These are phyloP conservation scores for Conus betulinus DNA, from an alignment of 1,140 invertebrate genomes.

Conservation along the genomic window DNA sequence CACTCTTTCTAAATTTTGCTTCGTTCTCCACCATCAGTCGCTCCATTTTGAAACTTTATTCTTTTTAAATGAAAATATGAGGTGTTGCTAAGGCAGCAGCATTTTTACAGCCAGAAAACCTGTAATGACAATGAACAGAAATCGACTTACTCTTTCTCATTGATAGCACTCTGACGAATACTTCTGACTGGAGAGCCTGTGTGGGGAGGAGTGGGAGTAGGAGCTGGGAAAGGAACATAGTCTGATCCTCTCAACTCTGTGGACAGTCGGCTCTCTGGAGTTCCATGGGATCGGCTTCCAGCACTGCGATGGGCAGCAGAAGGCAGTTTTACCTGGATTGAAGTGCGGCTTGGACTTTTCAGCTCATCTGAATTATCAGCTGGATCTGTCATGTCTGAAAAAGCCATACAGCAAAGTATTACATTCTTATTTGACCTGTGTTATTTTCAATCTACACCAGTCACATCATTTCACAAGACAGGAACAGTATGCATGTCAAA, in stretches of 20 bases:
- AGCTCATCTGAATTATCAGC: background rate
- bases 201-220: slow-evolving; percentile 52
- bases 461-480: no score
- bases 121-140: background rate
- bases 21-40: no score
- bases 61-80: no score
- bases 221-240: slow-evolving; percentile 51
- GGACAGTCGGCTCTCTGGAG: slow-evolving; percentile 41
- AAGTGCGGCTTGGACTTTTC: slow-evolving; percentile 61
- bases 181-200: slow-evolving; percentile 42
- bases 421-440: background rate
- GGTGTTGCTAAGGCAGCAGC: no score
- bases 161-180: slow-evolving; percentile 52
- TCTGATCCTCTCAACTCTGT: slow-evolving; percentile 45
- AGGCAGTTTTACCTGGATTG: slow-evolving; percentile 69
- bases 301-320: slow-evolving; percentile 44
- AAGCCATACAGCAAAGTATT: background rate
- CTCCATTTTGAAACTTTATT: no score
- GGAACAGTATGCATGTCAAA: no score
- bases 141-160: slow-evolving; percentile 61
- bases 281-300: slow-evolving; percentile 16
- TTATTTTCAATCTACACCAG: background rate
- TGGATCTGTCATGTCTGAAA: slow-evolving; percentile 23
- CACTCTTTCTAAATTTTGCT: no score
- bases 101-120: no score